Conservation (phyloP, 2,113 vertebrate species). For the Chionis minor region DNA sequence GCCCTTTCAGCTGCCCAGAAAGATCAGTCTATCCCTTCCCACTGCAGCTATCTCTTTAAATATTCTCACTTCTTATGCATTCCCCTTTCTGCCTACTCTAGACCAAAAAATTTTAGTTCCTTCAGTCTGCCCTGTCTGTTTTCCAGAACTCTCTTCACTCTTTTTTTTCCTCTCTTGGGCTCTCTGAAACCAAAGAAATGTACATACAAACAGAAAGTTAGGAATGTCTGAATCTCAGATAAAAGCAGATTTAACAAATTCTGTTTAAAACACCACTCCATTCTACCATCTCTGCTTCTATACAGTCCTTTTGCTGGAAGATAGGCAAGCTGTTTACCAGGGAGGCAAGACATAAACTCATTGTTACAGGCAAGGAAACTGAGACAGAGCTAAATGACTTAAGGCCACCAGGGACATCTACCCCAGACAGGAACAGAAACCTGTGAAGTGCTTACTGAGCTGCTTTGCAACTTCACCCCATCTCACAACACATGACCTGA, state of each 20-base stretch:
- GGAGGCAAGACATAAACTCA: not conserved
- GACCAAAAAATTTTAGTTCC: not conserved
- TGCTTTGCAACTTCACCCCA: not conserved
- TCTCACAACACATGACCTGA: not conserved
- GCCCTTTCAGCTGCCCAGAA: not conserved
- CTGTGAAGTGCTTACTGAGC: not conserved
- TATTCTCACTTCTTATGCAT: not conserved
- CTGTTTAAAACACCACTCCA: not conserved
- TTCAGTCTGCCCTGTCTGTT: not conserved
- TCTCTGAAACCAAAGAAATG: not conserved
- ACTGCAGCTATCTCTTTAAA: not conserved
- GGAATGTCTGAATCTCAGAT: not conserved
- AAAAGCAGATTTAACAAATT: not conserved
- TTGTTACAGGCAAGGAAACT: not conserved
- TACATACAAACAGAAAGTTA: not conserved
- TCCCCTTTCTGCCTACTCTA: not conserved
- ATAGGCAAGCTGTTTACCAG: not conserved
- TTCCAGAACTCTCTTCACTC: not conserved
- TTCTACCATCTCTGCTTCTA: not conserved
- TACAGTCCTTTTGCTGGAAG: not conserved
- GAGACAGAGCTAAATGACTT: not conserved
- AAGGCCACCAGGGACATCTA: not conserved
- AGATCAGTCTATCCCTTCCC: not conserved
- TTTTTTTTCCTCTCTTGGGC: not conserved
- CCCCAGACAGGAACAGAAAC: not conserved